These are phyloP conservation scores for Catocala sponsa DNA, from an alignment of 2,888 invertebrate genomes.

Conservation along the genomic window DNA sequence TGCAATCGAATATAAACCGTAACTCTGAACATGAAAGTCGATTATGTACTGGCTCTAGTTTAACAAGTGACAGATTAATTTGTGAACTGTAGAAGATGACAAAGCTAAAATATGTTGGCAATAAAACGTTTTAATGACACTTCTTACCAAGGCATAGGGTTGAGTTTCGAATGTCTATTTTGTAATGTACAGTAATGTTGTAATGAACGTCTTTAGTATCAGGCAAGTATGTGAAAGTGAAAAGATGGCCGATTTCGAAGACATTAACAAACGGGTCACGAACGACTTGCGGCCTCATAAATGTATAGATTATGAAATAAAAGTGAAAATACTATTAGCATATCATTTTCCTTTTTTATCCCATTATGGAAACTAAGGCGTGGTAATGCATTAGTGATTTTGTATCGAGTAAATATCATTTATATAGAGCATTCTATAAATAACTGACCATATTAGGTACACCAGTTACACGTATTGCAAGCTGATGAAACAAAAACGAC, in stretches of 20 bases:
- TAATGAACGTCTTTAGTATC: slow-evolving; percentile 31
- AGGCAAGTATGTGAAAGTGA: slow-evolving; percentile 52
- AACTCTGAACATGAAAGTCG: not conserved
- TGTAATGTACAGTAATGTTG: slow-evolving; percentile 15
- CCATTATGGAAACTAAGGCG: slow-evolving; percentile 5
- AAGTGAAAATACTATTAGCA: slow-evolving; percentile 55
- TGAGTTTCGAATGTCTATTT: slow-evolving; percentile 8
- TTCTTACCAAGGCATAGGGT: not conserved
- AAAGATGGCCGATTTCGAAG: slow-evolving; percentile 48
- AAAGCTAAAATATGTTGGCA: slow-evolving; percentile 6
- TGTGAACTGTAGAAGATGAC: slow-evolving; percentile 11
- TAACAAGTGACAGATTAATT: slow-evolving; percentile 29
- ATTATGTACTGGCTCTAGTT: slow-evolving; percentile 3
- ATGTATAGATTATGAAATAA: slow-evolving; percentile 41
- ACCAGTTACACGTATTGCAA: too few species aligned
- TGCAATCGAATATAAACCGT: slow-evolving; percentile 19
- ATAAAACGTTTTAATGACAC: not conserved
- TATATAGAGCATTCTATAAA: too few species aligned
- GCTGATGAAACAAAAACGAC: too few species aligned
- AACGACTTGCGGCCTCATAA: slow-evolving; percentile 46
- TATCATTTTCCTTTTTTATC: slow-evolving; percentile 32
- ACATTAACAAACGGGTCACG: slow-evolving; percentile 56
- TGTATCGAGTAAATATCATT: not conserved
- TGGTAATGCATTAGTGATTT: not conserved
- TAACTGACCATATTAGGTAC: too few species aligned